Conservation (phyloP, 1,140 invertebrate species). For the Ips typographus region DNA sequence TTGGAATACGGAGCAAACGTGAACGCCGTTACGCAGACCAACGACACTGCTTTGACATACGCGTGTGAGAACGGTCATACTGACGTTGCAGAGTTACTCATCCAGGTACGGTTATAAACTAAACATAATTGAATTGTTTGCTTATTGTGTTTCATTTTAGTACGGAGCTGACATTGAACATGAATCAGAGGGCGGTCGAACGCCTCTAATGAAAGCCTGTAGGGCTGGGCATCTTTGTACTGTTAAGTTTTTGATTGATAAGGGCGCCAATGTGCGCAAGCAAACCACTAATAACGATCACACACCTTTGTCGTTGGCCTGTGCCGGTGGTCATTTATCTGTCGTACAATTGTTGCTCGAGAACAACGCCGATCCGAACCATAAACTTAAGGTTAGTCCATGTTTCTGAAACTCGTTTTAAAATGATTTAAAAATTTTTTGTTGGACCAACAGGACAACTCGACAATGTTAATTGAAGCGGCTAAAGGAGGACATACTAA, state of each 20-base stretch:
- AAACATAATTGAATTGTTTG: neutral
- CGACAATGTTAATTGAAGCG: constrained; percentile 97
- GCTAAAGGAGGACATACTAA: constrained; percentile 95
- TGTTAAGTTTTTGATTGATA: constrained; percentile 92
- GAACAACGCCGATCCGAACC: constrained; percentile 90
- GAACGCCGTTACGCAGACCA: constrained; percentile 90
- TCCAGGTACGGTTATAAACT: constrained; percentile 53
- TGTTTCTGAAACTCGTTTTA: neutral
- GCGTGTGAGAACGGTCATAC: constrained; percentile 97
- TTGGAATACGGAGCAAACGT: constrained; percentile 86
- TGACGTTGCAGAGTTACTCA: constrained; percentile 86
- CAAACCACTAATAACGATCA: constrained; percentile 98
- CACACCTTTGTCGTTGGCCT: constrained; percentile 95
- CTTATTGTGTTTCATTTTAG: constrained; percentile 46
- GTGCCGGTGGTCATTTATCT: constrained; percentile 90
- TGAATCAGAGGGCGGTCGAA: constrained; percentile 90
- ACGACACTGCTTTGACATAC: constrained; percentile 84
- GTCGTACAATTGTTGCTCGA: constrained; percentile 90
- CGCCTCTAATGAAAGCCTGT: constrained; percentile 98
- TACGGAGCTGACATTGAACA: constrained; percentile 93
- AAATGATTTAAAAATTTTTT: neutral
- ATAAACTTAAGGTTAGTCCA: constrained; percentile 75
- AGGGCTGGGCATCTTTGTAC: constrained; percentile 98
- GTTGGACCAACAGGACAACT: constrained; percentile 74
- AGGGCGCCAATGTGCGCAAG: constrained; percentile 86